Evolutionary conservation across 2,797 vertebrate species (phyloP).

Genomic region (Ceyx erithaca): DNA sequence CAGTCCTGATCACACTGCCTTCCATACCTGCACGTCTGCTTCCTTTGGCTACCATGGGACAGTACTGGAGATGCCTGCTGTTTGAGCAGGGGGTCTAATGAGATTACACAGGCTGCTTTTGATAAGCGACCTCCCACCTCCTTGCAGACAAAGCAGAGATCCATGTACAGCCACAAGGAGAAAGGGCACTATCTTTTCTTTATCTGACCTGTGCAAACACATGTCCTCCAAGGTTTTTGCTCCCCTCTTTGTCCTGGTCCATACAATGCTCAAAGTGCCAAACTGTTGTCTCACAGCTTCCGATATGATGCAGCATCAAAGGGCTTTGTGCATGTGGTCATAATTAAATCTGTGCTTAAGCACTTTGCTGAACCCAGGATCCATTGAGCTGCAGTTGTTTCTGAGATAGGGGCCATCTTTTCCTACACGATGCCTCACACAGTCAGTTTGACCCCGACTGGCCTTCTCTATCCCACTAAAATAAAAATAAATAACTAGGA

Average conservation of each 20-base stretch:
- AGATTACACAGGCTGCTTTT: not conserved
- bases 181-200: not conserved
- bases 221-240: not conserved
- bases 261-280: not conserved
- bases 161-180: not conserved
- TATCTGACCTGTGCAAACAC: not conserved
- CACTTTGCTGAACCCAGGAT: not conserved
- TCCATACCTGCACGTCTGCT: not conserved
- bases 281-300: slow-evolving; percentile 18
- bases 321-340: not conserved
- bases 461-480: slow-evolving; percentile 12
- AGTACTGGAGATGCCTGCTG: not conserved
- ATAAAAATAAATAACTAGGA: slow-evolving; percentile 28
- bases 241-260: not conserved
- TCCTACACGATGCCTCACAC: slow-evolving; percentile 17
- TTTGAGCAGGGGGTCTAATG: not conserved
- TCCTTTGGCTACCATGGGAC: not conserved
- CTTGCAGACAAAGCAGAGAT: not conserved
- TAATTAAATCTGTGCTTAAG: slow-evolving; percentile 37
- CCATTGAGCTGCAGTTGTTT: not conserved
- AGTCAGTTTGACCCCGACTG: not conserved
- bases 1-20: not conserved
- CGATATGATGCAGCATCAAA: not conserved
- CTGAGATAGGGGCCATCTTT: not conserved
- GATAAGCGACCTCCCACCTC: not conserved